Evolutionary conservation across 2,113 vertebrate genomes (phyloP), one percentile per base, ranked within the genome.

Genomic region (Diadophis punctatus): DNA sequence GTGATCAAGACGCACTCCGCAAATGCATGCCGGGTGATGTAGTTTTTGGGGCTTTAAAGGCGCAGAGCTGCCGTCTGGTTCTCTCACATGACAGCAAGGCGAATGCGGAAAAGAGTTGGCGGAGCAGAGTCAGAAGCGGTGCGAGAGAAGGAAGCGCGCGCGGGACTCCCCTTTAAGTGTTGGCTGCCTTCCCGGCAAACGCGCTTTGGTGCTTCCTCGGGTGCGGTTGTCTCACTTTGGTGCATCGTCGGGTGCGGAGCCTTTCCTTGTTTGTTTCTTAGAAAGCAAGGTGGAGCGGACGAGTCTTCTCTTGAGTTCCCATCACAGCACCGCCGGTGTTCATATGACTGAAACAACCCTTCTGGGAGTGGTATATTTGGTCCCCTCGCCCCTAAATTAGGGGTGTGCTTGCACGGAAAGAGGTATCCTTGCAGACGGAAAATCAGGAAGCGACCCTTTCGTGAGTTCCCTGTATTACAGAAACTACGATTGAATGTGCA

Each of bases 31-130:
- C 43, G 93, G 93, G 60, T 86, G 63, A 25, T 63, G 87, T 86
- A 91, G 93, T 93, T 88, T 93, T 91, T 7, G 12, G 11, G 23
- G 27, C 1, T 7, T 51, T 80, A 22, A 80, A 74, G 52, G 27
- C 22, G 46, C 56, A 25, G 30, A 0, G 85, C 25, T n/a, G 16
- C 58, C 93, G 1, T 4, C 87, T 53, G 87, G 46, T 2, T 51
- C 22, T 23, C 52, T 93, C 95, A 95, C 96, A 60, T 96, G 96
- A 95, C 68, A 20, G 93, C 10, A 34, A 49, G 88, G 52, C 16
- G 74, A 86, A 87, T 48, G 55, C 56, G 56, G 91, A 92, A 90
- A 90, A 56, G 55, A 6, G 25, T 46, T 20, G 11, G 14, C 5
- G 14, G 30, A 12, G 1, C 12, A 0, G 49, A 22, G 43, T 22